Base-by-base conservation (phyloP, 92 coral and sea anemone genomes). In the Epizoanthus stellaris region DNA sequence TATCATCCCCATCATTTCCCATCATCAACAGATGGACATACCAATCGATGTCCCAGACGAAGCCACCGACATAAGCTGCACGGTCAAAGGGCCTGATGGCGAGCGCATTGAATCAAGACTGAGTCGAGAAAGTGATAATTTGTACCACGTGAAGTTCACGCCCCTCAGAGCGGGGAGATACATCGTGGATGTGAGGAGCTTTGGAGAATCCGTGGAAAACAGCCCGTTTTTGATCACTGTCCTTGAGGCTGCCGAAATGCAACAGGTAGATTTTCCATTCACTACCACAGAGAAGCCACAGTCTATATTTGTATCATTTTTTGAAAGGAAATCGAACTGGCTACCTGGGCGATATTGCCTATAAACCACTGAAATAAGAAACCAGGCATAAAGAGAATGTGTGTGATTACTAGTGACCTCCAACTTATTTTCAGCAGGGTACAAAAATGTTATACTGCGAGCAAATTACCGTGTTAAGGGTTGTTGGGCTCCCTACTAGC, bases 201-300 rank as follows among this genome's bases (percentile, higher is more conserved):
- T 87, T 4, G 95, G 95, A 20, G 82, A 94, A 40, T 91, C 91
- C 21, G 90, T 94, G 49, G 93, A 89, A 49, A 94, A 94, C 80
- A 94, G 98, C 66, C 98, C 98, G 64, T 88, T 94, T 73, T 76
- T 89, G 4, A 94, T 94, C 91, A 91, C 85, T 65, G 90, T 94
- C 14, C 79, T 82, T 19, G 98, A 94, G 54, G 75, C 92, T 0
- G 72, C 82, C 13, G 81, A 30, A 30, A 30, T 30, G 34, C 34
- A 30, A 30, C 49, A 43, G 49, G 49, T 43, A 43, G 8, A 3
- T 43, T 43, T 43, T 3, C 8, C 8, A 43, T 4, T 43, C 49
- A 43, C 49, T 7, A 7, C 49, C 49, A 43, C 49, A 0, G 49
- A 3, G 49, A 43, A 43, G 1, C 49, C 8, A 43, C 49, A 43